These are phyloP conservation scores for Alligator sinensis DNA, from an alignment of 2,113 vertebrate genomes.

Conservation along the genomic window DNA sequence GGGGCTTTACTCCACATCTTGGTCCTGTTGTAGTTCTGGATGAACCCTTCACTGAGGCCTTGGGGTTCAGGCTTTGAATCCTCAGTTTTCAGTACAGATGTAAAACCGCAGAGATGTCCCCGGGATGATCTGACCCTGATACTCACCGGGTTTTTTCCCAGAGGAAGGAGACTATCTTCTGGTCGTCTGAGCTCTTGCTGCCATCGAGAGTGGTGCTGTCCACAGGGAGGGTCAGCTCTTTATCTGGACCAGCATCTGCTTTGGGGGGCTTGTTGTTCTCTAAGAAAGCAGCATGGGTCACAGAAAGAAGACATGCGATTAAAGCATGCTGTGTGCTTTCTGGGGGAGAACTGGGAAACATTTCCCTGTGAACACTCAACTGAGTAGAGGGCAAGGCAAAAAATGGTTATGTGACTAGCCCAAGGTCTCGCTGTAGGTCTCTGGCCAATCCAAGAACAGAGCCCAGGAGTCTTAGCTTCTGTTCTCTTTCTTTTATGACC, in stretches of 20 bases:
- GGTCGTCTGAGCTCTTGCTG: conserved; percentile 94
- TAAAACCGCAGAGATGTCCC: not conserved
- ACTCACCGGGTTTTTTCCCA: conserved; percentile 93
- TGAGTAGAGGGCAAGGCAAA: not conserved
- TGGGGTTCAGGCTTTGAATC: not conserved
- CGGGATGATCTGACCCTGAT: not conserved
- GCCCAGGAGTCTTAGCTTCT: not conserved
- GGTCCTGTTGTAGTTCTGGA: not conserved
- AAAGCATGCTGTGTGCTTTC: not conserved
- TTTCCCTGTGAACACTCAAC: not conserved
- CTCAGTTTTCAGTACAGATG: not conserved
- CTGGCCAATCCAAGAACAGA: not conserved
- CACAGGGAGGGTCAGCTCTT: conserved; percentile 94
- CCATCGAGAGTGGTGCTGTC: conserved; percentile 95
- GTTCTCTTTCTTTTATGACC: not conserved
- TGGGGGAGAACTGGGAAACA: not conserved
- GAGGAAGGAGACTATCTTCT: conserved; percentile 90
- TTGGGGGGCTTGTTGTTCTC: conserved; percentile 97
- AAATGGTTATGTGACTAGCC: not conserved
- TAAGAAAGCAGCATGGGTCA: conserved; percentile 61
- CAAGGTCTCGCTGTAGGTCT: not conserved
- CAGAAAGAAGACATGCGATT: not conserved
- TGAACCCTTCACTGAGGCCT: not conserved
- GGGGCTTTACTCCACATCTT: not conserved
- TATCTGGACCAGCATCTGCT: conserved; percentile 96